These are phyloP conservation scores for Carcinoscorpius rotundicauda DNA, from an alignment of 1,140 invertebrate species.

Conservation along the genomic window DNA sequence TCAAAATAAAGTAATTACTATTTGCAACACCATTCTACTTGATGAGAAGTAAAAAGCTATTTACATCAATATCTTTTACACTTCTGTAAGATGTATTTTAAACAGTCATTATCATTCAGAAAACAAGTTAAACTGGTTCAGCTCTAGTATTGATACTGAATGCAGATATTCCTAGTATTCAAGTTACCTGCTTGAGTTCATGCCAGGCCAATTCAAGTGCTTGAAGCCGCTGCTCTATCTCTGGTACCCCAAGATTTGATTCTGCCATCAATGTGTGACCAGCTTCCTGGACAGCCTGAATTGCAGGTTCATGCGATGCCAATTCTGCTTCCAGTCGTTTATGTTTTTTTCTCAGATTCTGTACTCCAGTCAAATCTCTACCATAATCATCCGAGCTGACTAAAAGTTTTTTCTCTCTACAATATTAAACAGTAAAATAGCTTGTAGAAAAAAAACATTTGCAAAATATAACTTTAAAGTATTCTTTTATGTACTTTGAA, in stretches of 20 bases:
- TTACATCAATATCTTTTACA: no score
- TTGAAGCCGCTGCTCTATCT: conserved; percentile 63
- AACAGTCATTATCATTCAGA: no score
- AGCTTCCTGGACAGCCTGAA: conserved; percentile 91
- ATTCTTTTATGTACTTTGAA: not conserved
- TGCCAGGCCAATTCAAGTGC: conserved; percentile 34
- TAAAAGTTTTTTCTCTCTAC: conserved; percentile 88
- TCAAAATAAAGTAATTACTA: no score
- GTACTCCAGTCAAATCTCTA: conserved; percentile 91
- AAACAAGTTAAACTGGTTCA: no score
- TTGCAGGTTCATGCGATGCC: conserved; percentile 89
- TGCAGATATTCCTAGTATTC: not conserved
- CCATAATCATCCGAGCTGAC: conserved; percentile 98
- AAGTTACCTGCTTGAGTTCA: conserved; percentile 28
- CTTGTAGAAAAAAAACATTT: not conserved
- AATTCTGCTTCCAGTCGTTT: conserved; percentile 92
- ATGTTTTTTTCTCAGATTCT: conserved; percentile 97
- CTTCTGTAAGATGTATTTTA: no score
- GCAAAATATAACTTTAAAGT: not conserved
- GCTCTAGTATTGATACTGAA: no score
- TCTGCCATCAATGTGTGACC: conserved; percentile 94
- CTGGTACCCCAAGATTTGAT: conserved; percentile 88
- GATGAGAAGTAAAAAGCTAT: no score
- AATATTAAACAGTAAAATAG: conserved; percentile 17
- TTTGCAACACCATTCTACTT: no score